Evolutionary conservation across 2,113 vertebrate species (phyloP), one percentile per base, ranked within the genome.

Genomic region (Sander lucioperca): DNA sequence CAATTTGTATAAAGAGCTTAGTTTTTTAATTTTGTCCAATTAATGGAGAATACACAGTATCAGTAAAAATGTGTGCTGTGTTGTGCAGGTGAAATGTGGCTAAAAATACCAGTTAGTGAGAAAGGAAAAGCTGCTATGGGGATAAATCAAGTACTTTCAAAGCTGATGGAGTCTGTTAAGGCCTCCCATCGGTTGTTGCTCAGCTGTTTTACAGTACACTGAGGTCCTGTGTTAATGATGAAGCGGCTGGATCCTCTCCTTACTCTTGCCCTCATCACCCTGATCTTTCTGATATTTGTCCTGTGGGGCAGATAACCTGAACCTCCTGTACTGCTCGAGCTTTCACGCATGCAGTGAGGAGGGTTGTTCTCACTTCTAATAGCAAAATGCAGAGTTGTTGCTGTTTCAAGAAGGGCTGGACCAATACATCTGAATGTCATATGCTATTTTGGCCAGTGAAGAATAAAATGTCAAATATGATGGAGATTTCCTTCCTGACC

Each of bases 1-100:
- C 36, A 43, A 61, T 15, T 77, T 53, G 27, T 0, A 10, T 43
- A 43, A 43, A 43, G 53, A 70, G 43, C 64, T 56, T 13, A 64
- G 61, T 73, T 13, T 48, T 72, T 65, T 36, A 1, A 7, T 47
- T 80, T 27, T 56, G 48, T 58, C 25, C 10, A 69, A 63, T 67
- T 68, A 72, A 59, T 69, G 13, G 56, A 11, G 23, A 27, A 57
- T 33, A 21, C 33, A 58, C 6, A 71, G 21, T 21, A 43, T 51
- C 8, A 43, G 10, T 7, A 6, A 12, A 51, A 77, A 80, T 43
- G 39, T 43, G 39, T 39, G 12, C 15, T 64, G 30, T 3, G 45
- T 53, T 80, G 3, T 78, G 13, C 14, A 47, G 18, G 33, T 72
- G 6, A 59, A 54, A 39, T 33, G 6, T 62, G 13, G 25, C 25